Evolutionary conservation across 2,888 invertebrate genomes (phyloP).

Genomic region (Synanthedon andrenaeformis): DNA sequence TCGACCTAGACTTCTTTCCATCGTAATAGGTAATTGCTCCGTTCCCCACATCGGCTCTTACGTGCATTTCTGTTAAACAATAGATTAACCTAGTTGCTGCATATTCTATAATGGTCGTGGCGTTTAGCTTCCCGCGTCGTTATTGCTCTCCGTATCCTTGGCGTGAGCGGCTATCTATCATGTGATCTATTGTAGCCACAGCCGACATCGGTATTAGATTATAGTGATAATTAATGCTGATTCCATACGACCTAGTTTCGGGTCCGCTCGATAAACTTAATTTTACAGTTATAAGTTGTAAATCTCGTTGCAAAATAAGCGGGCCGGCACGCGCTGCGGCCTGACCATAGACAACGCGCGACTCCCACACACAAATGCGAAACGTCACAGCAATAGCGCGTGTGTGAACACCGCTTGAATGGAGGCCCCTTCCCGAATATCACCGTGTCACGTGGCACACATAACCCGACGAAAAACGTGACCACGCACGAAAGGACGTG

Average conservation of each 20-base stretch:
- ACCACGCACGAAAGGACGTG: slow-evolving; percentile 7
- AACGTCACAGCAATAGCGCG: slow-evolving; percentile 17
- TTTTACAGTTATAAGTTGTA: slow-evolving; percentile 67
- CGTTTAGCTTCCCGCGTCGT: slow-evolving; percentile 26
- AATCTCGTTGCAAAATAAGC: slow-evolving; percentile 68
- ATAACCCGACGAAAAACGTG: slow-evolving; percentile 26
- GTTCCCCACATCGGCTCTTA: slow-evolving; percentile 48
- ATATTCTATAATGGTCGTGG: slow-evolving; percentile 35
- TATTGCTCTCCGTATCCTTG: slow-evolving; percentile 59
- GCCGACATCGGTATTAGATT: slow-evolving; percentile 65
- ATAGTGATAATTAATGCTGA: slow-evolving; percentile 70
- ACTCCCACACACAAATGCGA: slow-evolving; percentile 38
- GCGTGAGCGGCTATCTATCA: slow-evolving; percentile 61
- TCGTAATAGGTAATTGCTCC: slow-evolving; percentile 27
- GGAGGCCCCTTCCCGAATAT: slow-evolving; percentile 30
- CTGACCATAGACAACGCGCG: slow-evolving; percentile 62
- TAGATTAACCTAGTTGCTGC: slow-evolving; percentile 55
- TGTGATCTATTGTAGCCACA: slow-evolving; percentile 67
- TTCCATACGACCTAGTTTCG: slow-evolving; percentile 69
- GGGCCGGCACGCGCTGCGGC: slow-evolving; percentile 48
- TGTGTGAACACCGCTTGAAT: slow-evolving; percentile 27
- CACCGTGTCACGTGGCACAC: slow-evolving; percentile 37
- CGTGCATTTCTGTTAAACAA: slow-evolving; percentile 54
- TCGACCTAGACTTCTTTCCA: slow-evolving; percentile 65
- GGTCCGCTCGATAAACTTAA: slow-evolving; percentile 65